Percentiles rank a stretch among this genome's conserved stretches.
These are phyloP conservation scores for Aelia acuminata DNA, from an alignment of 2,888 invertebrate species.

Conservation along the genomic window DNA sequence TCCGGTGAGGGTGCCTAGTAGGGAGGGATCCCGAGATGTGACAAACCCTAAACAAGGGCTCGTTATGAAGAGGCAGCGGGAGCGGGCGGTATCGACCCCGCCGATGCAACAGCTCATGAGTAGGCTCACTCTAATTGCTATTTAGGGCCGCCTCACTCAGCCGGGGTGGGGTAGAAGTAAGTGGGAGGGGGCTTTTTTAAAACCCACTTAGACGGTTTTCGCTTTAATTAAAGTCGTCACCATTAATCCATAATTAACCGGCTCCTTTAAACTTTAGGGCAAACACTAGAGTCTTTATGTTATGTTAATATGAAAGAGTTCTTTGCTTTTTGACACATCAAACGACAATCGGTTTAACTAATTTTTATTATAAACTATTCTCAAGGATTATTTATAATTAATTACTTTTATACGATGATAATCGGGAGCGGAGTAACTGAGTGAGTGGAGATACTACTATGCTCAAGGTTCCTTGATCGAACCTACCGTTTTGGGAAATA, in stretches of 20 bases:
- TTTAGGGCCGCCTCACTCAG: not conserved
- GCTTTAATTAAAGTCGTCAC: constrained; percentile 19
- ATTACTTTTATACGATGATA: no score
- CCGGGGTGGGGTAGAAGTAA: no score
- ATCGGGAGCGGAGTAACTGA: no score
- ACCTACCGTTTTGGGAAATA: no score
- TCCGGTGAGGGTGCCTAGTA: not conserved
- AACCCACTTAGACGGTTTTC: constrained; percentile 19
- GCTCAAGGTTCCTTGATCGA: no score
- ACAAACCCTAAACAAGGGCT: constrained; percentile 26
- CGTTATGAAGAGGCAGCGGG: not conserved
- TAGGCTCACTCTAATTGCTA: constrained; percentile 33
- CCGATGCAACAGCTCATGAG: constrained; percentile 28
- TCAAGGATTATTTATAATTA: no score
- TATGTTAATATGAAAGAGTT: not conserved
- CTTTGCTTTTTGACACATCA: no score
- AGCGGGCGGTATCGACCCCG: not conserved
- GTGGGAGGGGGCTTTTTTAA: constrained; percentile 18
- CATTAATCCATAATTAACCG: constrained; percentile 25
- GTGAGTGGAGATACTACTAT: no score
- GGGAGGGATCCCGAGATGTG: not conserved
- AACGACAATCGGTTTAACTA: no score
- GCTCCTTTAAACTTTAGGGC: not conserved
- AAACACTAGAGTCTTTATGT: not conserved
- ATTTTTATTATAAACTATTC: no score